Base-by-base conservation (phyloP, 53 echinoderm and acorn worm genomes). In the Zoroaster sp. region DNA sequence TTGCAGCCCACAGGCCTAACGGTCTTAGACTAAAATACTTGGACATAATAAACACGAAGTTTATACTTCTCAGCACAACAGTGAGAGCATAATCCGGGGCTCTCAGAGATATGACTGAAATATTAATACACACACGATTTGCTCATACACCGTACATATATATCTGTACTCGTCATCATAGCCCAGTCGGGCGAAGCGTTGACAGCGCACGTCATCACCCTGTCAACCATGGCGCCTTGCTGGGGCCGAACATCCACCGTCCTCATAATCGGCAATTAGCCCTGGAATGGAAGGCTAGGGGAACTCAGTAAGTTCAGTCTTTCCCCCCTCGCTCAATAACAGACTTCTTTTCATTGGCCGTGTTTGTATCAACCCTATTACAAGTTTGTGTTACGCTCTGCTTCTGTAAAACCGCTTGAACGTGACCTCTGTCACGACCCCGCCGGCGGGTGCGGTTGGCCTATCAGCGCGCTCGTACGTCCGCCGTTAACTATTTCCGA, bases 211-310 rank as follows among this genome's bases (percentile, higher is more conserved):
- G 83, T 83, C 83, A 83, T 40, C 83, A 46, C 69, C 46, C 38
- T 83, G 83, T 83, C 83, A 83, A 35, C 45, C 32, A 35, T 83
- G 83, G 83, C 83, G 83, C 83, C 83, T 83, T 83, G 44, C 46
- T 83, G 83, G 83, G 83, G 83, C 45, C 83, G 69, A 69, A 66
- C 71, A 69, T 69, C 83, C 69, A 83, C 66, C 83, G 83, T 70
- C 83, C 69, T 83, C 83, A 69, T 83, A 83, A 83, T 83, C 83
- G 83, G 83, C 83, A 83, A 83, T 83, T 83, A 83, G 83, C 71
- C 83, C 34, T 70, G 83, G 83, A 83, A 83, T 83, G 74, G 53
- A 67, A 44, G 82, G 82, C 66, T 43, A 69, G 81, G 83, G 83
- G 36, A 71, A 28, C 35, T 41, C 43, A 40, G 35, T 41, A 70